Conservation (phyloP, 1,140 invertebrate species). For the Calliopsis andreniformis region DNA sequence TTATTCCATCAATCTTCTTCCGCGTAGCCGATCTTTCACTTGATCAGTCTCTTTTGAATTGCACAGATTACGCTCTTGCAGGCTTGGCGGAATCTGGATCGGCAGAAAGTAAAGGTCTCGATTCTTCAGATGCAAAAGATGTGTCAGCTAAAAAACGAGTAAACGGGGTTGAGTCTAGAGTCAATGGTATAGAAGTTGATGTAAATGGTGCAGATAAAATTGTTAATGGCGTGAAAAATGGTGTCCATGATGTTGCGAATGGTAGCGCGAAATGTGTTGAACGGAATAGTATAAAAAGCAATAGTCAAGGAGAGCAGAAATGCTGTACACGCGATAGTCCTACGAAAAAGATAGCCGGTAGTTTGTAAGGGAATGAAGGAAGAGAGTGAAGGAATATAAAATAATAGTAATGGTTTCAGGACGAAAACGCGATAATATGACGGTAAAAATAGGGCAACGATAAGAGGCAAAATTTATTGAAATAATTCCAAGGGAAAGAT, state of each 20-base stretch:
- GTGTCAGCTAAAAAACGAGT: constrained; percentile 34
- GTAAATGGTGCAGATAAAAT: constrained; percentile 50
- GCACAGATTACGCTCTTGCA: constrained; percentile 62
- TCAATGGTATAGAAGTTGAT: constrained; percentile 20
- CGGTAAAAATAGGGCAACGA: constrained; percentile 10
- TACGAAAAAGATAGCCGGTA: constrained; percentile 26
- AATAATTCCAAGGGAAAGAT: constrained; percentile 21
- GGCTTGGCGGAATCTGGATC: constrained; percentile 53
- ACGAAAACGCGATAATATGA: constrained; percentile 30
- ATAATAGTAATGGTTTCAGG: constrained; percentile 27
- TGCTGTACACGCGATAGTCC: constrained; percentile 18
- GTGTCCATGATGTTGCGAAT: constrained; percentile 55
- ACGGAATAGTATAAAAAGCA: constrained; percentile 49
- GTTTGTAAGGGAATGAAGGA: background rate
- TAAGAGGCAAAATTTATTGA: constrained; percentile 9
- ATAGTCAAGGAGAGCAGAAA: constrained; percentile 26
- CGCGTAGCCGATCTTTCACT: constrained; percentile 3
- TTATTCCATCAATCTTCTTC: background rate
- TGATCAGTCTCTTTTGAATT: constrained; percentile 48
- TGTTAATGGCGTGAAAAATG: constrained; percentile 59
- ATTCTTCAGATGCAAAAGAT: constrained; percentile 28
- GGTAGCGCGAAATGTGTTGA: constrained; percentile 52
- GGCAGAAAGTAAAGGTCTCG: constrained; percentile 44
- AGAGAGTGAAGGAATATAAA: background rate
- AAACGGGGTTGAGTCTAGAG: constrained; percentile 56